Conservation (phyloP, 2,113 vertebrate genomes). For the Melanostigma gelatinosum region DNA sequence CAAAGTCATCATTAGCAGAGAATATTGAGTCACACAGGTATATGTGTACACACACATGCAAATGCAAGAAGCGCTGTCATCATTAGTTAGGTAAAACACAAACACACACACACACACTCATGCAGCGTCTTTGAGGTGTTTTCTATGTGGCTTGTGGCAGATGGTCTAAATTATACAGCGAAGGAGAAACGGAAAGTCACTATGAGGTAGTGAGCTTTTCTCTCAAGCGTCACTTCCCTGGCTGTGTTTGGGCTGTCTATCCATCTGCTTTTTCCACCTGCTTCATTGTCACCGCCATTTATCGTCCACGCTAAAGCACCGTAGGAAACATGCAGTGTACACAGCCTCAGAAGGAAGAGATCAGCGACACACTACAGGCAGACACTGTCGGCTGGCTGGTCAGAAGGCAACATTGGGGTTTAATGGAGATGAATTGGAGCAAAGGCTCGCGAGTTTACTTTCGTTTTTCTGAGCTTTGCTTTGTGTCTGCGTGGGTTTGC, state of each 20-base stretch:
- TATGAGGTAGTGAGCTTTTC: conserved; percentile 11
- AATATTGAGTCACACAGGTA: conserved; percentile 41
- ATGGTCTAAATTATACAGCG: conserved; percentile 54
- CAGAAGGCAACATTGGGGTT: not conserved
- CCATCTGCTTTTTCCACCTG: not conserved
- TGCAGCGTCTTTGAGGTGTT: conserved; percentile 34
- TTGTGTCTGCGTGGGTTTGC: not conserved
- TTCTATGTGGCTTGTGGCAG: conserved; percentile 33
- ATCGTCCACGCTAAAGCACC: not conserved
- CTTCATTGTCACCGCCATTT: not conserved
- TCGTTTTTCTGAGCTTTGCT: not conserved
- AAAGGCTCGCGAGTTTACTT: not conserved
- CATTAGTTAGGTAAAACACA: conserved; percentile 42
- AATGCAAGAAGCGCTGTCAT: conserved; percentile 29
- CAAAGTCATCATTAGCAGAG: conserved; percentile 53
- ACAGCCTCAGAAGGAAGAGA: not conserved
- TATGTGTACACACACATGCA: conserved; percentile 15
- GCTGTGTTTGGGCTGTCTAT: not conserved
- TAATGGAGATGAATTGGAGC: not conserved
- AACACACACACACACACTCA: conserved; percentile 8
- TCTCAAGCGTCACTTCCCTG: conserved; percentile 2
- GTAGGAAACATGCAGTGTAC: not conserved
- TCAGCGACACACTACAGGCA: not conserved
- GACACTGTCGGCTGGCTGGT: not conserved
- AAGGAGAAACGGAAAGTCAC: conserved; percentile 21